phyloP scores from a whole-genome alignment of 2,888 invertebrate genomes.

The Leptinotarsa juncta region DNA sequence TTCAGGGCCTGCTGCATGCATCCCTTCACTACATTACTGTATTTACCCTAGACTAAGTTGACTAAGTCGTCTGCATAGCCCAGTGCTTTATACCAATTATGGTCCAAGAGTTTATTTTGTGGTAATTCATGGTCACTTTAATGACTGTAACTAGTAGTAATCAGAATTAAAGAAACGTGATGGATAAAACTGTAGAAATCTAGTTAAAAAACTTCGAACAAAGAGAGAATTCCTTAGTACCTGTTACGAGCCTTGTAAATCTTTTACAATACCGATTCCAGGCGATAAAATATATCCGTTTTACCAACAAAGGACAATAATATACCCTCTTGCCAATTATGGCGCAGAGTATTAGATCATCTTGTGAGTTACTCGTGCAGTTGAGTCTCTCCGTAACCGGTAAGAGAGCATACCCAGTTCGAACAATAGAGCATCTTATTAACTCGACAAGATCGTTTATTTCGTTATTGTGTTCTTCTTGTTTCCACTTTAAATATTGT shows the following conservation, averaged over 20 bases:
- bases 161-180: too few relatives aligned
- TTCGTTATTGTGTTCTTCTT: constrained; percentile 49
- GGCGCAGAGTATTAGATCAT: constrained; percentile 28
- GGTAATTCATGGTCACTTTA: too few relatives aligned
- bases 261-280: not conserved
- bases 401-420: constrained; percentile 34
- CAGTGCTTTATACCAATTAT: too few relatives aligned
- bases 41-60: too few relatives aligned
- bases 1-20: too few relatives aligned
- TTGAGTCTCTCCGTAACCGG: constrained; percentile 36
- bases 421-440: constrained; percentile 56
- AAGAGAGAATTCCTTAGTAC: too few relatives aligned
- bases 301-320: constrained; percentile 16
- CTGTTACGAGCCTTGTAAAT: not conserved
- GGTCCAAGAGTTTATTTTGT: too few relatives aligned
- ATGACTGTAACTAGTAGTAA: too few relatives aligned
- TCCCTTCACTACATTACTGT: too few relatives aligned
- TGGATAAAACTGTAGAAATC: too few relatives aligned
- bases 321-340: constrained; percentile 15
- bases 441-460: constrained; percentile 55
- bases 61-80: too few relatives aligned
- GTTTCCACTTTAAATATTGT: constrained; percentile 46
- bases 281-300: not conserved
- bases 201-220: too few relatives aligned
- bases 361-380: constrained; percentile 38